These are phyloP conservation scores for Drosophila repletoides DNA, from an alignment of 1,140 invertebrate genomes.

Conservation along the genomic window DNA sequence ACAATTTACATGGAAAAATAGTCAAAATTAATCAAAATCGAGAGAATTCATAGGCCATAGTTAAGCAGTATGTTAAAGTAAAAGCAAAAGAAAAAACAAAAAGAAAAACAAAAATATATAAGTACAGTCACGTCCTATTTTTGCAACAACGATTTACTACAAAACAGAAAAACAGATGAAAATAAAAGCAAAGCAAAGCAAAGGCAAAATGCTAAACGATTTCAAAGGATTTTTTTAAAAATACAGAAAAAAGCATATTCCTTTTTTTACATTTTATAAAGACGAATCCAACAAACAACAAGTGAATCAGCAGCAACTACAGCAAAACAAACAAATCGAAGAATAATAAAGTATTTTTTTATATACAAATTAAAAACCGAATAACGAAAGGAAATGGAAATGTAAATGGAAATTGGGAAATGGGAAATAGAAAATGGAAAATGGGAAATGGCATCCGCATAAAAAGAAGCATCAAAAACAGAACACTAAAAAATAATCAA, in stretches of 20 bases:
- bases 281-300: too few species aligned
- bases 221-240: conserved; percentile 59
- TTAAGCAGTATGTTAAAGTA: conserved; percentile 38
- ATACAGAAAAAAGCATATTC: conserved; percentile 60
- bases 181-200: conserved; percentile 14
- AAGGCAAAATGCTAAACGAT: conserved; percentile 22
- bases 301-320: conserved; percentile 38
- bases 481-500: conserved; percentile 63
- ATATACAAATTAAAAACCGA: conserved; percentile 54
- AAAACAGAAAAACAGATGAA: conserved; percentile 31
- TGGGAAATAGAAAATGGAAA: conserved; percentile 13
- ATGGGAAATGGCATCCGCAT: conserved; percentile 6
- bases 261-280: conserved; percentile 76
- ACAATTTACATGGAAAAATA: conserved; percentile 63
- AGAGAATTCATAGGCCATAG: conserved; percentile 60
- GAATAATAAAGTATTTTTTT: conserved; percentile 75
- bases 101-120: conserved; percentile 46
- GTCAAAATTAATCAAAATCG: conserved; percentile 75
- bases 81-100: conserved; percentile 33
- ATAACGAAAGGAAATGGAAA: conserved; percentile 13
- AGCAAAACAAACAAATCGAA: conserved; percentile 47
- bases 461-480: conserved; percentile 53
- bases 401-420: neutral
- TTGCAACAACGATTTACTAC: conserved; percentile 82
- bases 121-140: conserved; percentile 82